Base-by-base conservation (phyloP, 2,797 vertebrate genomes). In the Percopsis omiscomaycus region DNA sequence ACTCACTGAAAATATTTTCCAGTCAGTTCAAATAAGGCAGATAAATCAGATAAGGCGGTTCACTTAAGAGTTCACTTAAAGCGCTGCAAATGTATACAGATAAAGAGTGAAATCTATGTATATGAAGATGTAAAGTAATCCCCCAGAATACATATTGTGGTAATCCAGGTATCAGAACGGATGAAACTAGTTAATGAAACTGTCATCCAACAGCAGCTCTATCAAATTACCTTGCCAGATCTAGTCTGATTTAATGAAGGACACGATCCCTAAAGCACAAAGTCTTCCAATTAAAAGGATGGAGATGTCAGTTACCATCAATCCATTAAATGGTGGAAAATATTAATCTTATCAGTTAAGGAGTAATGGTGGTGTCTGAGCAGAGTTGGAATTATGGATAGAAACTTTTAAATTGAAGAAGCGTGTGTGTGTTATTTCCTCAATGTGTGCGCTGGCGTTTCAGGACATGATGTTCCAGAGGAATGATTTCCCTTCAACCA, bases 401-500 rank as follows among this genome's bases (percentile, higher is more conserved):
- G 75, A 71, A 71, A 74, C 61, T 81, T 74, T 80, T 4, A 75
- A 79, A 81, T 73, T 76, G 70, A 53, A 68, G 42, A 66, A 53
- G 30, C 66, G 42, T 54, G 44, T 56, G 49, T 68, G 72, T 73
- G 64, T 73, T 81, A 78, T 84, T 78, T 68, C 73, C 68, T 81
- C 79, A 79, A 58, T 76, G 56, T 44, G 42, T 67, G 64, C 56
- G 55, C 71, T 72, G 68, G 83, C 57, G 75, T 77, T 71, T 71
- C 70, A 78, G 77, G 63, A 89, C 84, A 76, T 73, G 55, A 27
- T 77, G 84, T 86, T 85, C 79, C 68, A 68, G 51, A 67, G 68
- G 68, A 85, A 84, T 66, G 69, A 82, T 75, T 83, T 86, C 27
- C 11, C 59, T 66, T 63, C 72, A 86, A 84, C 81, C 72, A 83